Base-by-base conservation (phyloP, 2,113 vertebrate species). In the Tragelaphus imberbis region DNA sequence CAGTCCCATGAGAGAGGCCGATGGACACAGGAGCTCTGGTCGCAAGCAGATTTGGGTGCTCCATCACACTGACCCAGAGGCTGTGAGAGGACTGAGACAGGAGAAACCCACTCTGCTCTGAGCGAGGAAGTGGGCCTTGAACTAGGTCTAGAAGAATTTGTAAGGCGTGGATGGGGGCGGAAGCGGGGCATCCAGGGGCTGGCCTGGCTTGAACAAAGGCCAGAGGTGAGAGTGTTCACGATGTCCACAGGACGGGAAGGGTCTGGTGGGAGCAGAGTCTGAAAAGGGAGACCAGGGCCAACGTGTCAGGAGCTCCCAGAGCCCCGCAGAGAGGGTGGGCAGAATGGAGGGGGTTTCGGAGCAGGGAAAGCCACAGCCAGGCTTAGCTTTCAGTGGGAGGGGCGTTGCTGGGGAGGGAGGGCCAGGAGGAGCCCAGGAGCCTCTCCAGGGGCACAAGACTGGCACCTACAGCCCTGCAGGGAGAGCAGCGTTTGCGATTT, bases 41-140 rank as follows among this genome's bases (percentile, higher is more conserved):
- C 11, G 2, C 8, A 13, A 36, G 47, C 75, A 84, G 51, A 33
- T n/a, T 16, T 4, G 15, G 23, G 68, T 2, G 10, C 2, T 10
- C 30, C 8, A 0, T 61, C 40, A 2, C 0, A 2, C 82, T 30
- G 59, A 5, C 85, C 79, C 12, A 28, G 68, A 16, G 49, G 12
- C 93, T 21, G 8, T 2, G 25, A 49, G 49, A 61, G 23, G 33
- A 30, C n/a, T 0, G 2, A 4, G 49, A 7, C 9, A 2, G 65
- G 75, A 30, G 53, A 44, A 36, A 15, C 5, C 8, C 25, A 15
- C 27, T 75, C 68, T 82, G n/a, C 53, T 65, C 86, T 27, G 51
- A 28, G 59, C 53, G n/a, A 84, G 77, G 28, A 93, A 56, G 8
- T 33, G 36, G 21, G 14, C 8, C 75, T 59, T 3, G 27, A 25